phyloP scores from a whole-genome alignment of 2,113 vertebrate species.

The Progne subis region DNA sequence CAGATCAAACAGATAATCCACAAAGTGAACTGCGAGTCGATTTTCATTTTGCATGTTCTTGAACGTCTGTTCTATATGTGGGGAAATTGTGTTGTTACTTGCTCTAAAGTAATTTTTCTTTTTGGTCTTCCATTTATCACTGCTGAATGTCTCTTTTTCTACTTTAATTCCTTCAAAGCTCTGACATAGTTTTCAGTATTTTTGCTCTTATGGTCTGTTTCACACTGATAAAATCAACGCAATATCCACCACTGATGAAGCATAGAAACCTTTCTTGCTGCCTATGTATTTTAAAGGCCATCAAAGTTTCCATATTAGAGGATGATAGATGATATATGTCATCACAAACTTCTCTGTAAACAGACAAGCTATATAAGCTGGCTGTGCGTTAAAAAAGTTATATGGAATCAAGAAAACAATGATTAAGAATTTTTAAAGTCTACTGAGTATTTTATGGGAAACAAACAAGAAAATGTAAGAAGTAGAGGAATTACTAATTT shows the following conservation, averaged over 20 bases:
- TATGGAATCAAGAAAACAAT: background rate
- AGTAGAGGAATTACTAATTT: background rate
- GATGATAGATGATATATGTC: background rate
- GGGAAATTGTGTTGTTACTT: rapidly evolving
- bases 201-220: background rate
- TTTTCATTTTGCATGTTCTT: background rate
- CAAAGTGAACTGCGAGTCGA: background rate
- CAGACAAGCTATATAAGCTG: background rate
- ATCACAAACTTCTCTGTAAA: background rate
- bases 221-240: background rate
- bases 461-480: background rate
- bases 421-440: background rate
- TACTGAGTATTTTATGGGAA: background rate
- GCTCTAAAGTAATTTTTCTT: background rate
- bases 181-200: background rate
- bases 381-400: background rate
- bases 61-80: background rate
- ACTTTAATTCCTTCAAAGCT: background rate
- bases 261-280: background rate
- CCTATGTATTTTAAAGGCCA: background rate
- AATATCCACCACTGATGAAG: background rate
- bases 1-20: background rate
- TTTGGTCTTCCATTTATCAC: background rate
- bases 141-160: background rate
- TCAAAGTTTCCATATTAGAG: background rate